phyloP scores from a whole-genome alignment of 2,113 vertebrate species.

The Tympanuchus pallidicinctus region DNA sequence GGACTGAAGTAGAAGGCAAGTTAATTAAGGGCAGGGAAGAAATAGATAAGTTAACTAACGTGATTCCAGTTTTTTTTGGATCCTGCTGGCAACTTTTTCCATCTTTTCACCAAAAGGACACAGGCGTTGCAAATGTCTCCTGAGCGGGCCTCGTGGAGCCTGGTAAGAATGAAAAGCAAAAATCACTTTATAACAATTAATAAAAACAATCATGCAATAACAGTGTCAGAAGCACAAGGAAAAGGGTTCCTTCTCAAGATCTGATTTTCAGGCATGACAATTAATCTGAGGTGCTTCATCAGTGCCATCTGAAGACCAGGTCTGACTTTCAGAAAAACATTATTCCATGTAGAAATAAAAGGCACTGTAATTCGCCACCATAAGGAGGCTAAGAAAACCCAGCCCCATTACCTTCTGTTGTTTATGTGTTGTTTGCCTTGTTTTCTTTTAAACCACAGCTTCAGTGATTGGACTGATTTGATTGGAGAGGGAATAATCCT shows the following conservation, averaged over 20 bases:
- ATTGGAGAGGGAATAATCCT: not conserved
- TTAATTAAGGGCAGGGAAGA: not conserved
- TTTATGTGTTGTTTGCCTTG: not conserved
- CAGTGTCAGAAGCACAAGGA: not conserved
- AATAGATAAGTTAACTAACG: conserved; percentile 76
- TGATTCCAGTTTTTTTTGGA: conserved; percentile 99
- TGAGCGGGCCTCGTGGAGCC: conserved; percentile 92
- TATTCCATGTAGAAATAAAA: not conserved
- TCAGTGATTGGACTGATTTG: not conserved
- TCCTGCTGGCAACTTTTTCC: conserved; percentile 97
- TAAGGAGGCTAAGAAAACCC: not conserved
- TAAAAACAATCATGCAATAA: not conserved
- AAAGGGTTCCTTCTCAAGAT: not conserved
- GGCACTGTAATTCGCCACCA: not conserved
- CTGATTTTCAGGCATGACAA: not conserved
- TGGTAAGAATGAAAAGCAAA: conserved; percentile 63
- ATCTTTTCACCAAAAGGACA: conserved; percentile 96
- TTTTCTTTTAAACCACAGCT: not conserved
- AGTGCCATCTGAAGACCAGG: not conserved
- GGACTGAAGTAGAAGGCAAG: not conserved
- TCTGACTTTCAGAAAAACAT: not conserved
- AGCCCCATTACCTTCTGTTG: not conserved
- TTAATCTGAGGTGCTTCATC: not conserved
- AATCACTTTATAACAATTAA: not conserved
- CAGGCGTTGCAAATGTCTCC: conserved; percentile 99